Percentiles rank a stretch among this genome's conserved stretches.
Conservation (phyloP, 2,888 invertebrate genomes). For the Dione vanillae region DNA sequence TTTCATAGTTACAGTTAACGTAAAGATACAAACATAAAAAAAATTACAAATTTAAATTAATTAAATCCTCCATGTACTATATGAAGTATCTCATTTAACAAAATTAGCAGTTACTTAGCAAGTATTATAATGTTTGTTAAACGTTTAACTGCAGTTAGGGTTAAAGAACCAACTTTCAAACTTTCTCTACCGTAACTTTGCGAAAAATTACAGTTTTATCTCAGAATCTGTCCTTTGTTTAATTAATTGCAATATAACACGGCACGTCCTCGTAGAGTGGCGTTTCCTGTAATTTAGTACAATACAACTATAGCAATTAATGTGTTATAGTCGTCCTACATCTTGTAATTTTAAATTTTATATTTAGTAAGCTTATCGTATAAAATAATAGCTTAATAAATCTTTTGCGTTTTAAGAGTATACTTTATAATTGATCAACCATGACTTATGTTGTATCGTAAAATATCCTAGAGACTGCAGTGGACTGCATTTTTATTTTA, state of each 20-base stretch:
- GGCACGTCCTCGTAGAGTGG: neutral
- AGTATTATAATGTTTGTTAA: conserved; percentile 6
- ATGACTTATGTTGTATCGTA: neutral
- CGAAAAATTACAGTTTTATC: conserved; percentile 39
- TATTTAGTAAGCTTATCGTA: neutral
- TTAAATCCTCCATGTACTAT: neutral
- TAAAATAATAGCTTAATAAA: neutral
- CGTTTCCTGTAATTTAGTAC: conserved; percentile 8
- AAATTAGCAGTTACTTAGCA: neutral
- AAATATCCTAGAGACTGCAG: neutral
- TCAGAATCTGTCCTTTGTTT: conserved; percentile 38
- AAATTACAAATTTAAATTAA: no score
- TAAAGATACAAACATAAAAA: no score
- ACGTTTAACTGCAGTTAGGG: conserved; percentile 29
- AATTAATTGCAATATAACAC: conserved; percentile 5
- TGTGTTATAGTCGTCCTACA: neutral
- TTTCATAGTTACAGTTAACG: no score
- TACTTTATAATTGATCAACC: neutral
- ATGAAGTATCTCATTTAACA: neutral
- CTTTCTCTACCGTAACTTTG: conserved; percentile 46
- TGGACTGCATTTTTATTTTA: no score
- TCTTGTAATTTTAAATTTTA: neutral
- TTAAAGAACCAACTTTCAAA: conserved; percentile 42
- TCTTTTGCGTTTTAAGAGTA: neutral
- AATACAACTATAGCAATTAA: conserved; percentile 1